Evolutionary conservation across 2,888 invertebrate genomes (phyloP), one percentile per base, ranked within the genome.

Genomic region (Agonopterix heracliana): DNA sequence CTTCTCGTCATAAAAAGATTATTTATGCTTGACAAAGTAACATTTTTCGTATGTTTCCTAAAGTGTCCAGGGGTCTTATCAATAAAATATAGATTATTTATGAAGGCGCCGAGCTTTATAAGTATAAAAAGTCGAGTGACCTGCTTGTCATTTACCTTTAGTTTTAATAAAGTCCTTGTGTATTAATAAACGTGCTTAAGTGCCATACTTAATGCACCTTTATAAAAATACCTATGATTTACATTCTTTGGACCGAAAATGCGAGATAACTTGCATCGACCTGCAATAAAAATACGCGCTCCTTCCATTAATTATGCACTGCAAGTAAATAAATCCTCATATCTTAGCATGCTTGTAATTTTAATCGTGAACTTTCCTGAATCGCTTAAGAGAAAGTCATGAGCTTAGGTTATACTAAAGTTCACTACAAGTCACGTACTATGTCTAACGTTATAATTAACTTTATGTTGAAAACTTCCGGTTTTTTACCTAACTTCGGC

Each of bases 1-100:
- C 81, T 81, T 81, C 82, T 79, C 84, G 81, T 87, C 87, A 88
- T 88, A 88, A 88, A 88, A 88, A 87, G 80, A 87, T 87, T 85
- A 88, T 88, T 88, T 88, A 88, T 87, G 86, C 75, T 73, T 72
- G 79, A 87, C 83, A 85, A 87, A 77, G 87, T 87, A 85, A 82
- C 80, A 85, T 85, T 85, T 85, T 87, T 87, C 84, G 82, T 86
- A 84, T 81, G 71, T 83, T 80, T 77, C 79, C 71, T 69, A 82
- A 82, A 83, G 80, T 81, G 80, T 78, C 80, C 79, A 71, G 70
- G 69, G 72, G 67, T 71, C 73, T 85, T 80, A 79, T 81, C 80
- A 82, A 81, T 85, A 84, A 84, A 84, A 80, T 80, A 77, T 79
- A 77, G 68, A 59, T 78, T 81, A 79, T 84, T 85, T 83, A 84